Evolutionary conservation across 2,797 vertebrate species (phyloP).

Genomic region (Acestrorhynchus altus): DNA sequence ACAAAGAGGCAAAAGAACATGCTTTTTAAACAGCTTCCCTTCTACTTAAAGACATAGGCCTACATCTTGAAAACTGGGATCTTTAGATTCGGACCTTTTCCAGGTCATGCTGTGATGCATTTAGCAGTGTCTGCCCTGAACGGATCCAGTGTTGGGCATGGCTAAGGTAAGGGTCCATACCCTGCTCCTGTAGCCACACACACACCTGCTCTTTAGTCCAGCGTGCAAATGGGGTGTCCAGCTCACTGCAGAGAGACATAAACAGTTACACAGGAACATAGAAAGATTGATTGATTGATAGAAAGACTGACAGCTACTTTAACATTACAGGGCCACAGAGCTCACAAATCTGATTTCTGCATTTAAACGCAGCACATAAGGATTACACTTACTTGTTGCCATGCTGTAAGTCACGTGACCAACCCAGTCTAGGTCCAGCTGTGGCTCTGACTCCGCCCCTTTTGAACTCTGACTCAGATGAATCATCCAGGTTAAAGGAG

Average conservation of each 20-base stretch:
- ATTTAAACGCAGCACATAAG: no score
- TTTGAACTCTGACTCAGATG: constrained; percentile 87
- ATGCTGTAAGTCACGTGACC: constrained; percentile 89
- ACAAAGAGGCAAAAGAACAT: background rate
- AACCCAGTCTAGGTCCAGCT: constrained; percentile 90
- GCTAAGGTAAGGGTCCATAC: constrained; percentile 84
- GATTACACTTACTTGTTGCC: constrained; percentile 59
- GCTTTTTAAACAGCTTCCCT: background rate
- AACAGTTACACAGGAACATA: background rate
- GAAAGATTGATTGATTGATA: no score
- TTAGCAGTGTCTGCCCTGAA: constrained; percentile 90
- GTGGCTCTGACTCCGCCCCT: constrained; percentile 95
- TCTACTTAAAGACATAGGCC: background rate
- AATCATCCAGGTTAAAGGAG: constrained; percentile 89
- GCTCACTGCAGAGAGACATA: constrained; percentile 71
- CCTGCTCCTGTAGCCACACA: constrained; percentile 91
- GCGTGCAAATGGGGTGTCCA: constrained; percentile 87
- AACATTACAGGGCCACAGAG: no score
- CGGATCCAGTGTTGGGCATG: constrained; percentile 89
- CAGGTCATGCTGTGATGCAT: constrained; percentile 92
- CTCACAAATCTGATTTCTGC: no score
- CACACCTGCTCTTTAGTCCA: constrained; percentile 94
- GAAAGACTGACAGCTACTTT: background rate
- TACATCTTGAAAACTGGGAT: background rate
- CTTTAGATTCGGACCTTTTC: constrained; percentile 83